phyloP scores from a whole-genome alignment of 2,113 vertebrate species.

The Tapirus terrestris region DNA sequence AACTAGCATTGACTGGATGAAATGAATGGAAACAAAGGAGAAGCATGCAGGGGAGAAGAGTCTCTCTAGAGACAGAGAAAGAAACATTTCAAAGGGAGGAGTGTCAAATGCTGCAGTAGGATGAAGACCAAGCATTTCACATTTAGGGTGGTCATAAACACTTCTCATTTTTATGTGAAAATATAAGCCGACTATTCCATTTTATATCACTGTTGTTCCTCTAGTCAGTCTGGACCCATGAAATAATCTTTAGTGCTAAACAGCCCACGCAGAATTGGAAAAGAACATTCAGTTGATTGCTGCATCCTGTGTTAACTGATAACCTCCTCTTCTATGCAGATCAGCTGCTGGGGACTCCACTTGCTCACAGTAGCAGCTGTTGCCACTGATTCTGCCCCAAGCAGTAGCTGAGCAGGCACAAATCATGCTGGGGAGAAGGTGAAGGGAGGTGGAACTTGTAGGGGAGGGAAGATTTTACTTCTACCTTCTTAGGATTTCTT shows the following conservation, averaged over 20 bases:
- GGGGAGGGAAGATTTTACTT: background rate
- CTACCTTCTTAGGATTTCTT: background rate
- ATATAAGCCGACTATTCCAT: background rate
- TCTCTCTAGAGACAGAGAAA: background rate
- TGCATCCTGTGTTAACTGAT: constrained; percentile 27
- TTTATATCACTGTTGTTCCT: background rate
- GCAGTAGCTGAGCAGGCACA: background rate
- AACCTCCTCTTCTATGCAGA: constrained; percentile 25
- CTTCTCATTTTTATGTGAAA: constrained; percentile 31
- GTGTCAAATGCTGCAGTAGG: background rate
- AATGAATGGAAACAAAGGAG: background rate
- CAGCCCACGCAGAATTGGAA: background rate
- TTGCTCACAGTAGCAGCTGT: constrained; percentile 23
- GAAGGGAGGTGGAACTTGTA: background rate
- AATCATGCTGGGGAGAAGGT: background rate
- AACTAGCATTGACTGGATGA: background rate
- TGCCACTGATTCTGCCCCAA: background rate
- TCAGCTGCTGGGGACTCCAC: background rate
- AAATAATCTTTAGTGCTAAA: constrained; percentile 2
- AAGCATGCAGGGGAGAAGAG: background rate
- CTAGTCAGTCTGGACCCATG: background rate
- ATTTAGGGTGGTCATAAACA: background rate
- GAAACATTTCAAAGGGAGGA: background rate
- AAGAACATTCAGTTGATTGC: constrained; percentile 48
- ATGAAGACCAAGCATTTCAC: background rate